Evolutionary conservation across 2,888 invertebrate species (phyloP).

Genomic region (Petrophora chlorosata): DNA sequence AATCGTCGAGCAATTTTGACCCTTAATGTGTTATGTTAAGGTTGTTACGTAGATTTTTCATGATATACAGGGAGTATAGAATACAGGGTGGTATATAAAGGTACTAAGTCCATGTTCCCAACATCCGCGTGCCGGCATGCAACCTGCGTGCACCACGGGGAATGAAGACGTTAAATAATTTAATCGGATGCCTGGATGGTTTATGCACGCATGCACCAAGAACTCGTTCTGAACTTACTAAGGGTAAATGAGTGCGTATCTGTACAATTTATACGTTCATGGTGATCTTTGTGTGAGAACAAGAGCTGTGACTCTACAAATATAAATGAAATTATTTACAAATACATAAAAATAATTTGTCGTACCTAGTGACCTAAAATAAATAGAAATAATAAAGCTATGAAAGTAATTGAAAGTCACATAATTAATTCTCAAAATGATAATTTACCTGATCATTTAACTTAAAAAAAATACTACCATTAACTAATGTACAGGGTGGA

Average conservation of each 20-base stretch:
- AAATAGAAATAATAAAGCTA: too few species aligned
- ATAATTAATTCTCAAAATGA: too few species aligned
- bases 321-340: too few species aligned
- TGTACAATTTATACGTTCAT: constrained; percentile 41
- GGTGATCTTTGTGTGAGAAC: constrained; percentile 30
- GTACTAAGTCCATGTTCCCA: constrained; percentile 61
- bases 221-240: constrained; percentile 42
- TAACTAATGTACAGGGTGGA: too few species aligned
- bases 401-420: too few species aligned
- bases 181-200: constrained; percentile 75
- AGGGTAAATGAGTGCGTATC: constrained; percentile 30
- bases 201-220: constrained; percentile 65
- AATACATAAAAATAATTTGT: too few species aligned
- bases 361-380: too few species aligned
- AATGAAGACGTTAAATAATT: constrained; percentile 83
- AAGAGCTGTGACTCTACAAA: too few species aligned
- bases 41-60: not conserved
- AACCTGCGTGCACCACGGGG: constrained; percentile 75
- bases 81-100: constrained; percentile 11
- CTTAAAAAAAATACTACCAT: too few species aligned
- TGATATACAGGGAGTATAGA: too few species aligned
- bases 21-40: not conserved
- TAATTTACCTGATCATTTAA: too few species aligned
- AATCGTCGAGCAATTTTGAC: constrained; percentile 1
- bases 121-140: constrained; percentile 76